Base-by-base conservation (phyloP, 2,797 vertebrate genomes). In the Darevskia mixta region DNA sequence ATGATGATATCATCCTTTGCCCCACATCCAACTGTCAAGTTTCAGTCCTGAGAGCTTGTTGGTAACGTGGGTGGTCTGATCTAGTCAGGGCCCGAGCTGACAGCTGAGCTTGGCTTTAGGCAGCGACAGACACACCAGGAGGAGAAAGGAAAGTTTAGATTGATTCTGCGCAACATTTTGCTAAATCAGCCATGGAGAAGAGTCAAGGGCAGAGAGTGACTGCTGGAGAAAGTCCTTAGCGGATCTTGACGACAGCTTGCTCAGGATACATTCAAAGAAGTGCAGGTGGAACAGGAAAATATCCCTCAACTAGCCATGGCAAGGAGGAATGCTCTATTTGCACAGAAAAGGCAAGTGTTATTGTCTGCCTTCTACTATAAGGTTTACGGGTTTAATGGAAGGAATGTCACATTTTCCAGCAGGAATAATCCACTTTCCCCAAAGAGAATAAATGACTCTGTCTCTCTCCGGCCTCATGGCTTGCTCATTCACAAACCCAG, bases 401-500 rank as follows among this genome's bases (percentile, higher is more conserved):
- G 91, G 25, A 92, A 87, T 88, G 49, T 45, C 69, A 94, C 91
- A 88, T 92, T 93, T 96, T 93, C 79, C 85, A 67, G 13, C 55
- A 90, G 85, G 69, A 94, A 90, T 92, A 94, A 95, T 90, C 13
- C 64, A 71, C 83, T 95, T 86, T 83, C 85, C 61, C 91, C 71
- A 8, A 41, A 91, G 89, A 94, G 92, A 94, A 92, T 55, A 94
- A 95, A 91, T 89, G 38, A 92, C 69, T 92, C 83, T 71, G 29
- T 66, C 8, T 29, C 90, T 55, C 49, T 55, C 13, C 25, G 55
- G 91, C 86, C 88, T 95, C 73, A 55, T 78, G 58, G 84, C 92
- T 95, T 95, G 93, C 94, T 96, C 91, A 89, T 81, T 92, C 92
- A 85, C 79, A 95, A 94, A 95, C 92, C 49, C 86, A 87, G 91